phyloP scores from a whole-genome alignment of 2,888 invertebrate genomes.

The Druceiella hillmani region DNA sequence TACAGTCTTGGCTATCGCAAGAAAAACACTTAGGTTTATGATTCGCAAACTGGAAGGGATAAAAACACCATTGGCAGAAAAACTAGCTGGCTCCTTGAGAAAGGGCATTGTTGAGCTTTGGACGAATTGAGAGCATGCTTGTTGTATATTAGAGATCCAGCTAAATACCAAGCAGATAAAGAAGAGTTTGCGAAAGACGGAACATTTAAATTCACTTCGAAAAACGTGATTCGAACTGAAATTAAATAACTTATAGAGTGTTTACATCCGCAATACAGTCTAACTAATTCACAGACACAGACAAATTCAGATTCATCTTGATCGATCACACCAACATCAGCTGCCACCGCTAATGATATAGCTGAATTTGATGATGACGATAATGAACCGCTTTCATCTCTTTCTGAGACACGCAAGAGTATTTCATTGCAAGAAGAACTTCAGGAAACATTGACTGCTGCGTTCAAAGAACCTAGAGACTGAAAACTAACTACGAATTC shows the following conservation, averaged over 20 bases:
- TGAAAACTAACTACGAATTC: too few relatives aligned
- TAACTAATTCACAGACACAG: constrained; percentile 11
- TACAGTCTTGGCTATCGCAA: constrained; percentile 18
- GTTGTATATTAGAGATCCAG: constrained; percentile 12
- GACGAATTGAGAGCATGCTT: constrained; percentile 15
- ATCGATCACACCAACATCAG: constrained; percentile 11
- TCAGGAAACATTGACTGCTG: too few relatives aligned
- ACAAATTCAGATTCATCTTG: constrained; percentile 11
- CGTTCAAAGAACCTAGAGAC: constrained; percentile 12
- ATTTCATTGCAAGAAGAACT: constrained; percentile 14
- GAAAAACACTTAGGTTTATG: constrained; percentile 19
- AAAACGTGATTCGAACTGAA: constrained; percentile 11
- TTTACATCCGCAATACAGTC: constrained; percentile 9
- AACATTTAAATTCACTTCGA: constrained; percentile 12
- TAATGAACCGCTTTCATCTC: constrained; percentile 13
- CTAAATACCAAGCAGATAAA: constrained; percentile 14
- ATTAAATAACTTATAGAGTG: constrained; percentile 15
- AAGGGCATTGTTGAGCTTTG: constrained; percentile 17
- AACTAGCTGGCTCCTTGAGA: constrained; percentile 16
- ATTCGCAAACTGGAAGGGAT: constrained; percentile 20
- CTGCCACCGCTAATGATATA: constrained; percentile 11
- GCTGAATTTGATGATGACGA: constrained; percentile 12
- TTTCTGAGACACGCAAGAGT: constrained; percentile 14
- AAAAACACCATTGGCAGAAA: constrained; percentile 17
- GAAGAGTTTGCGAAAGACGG: constrained; percentile 16